Percentiles rank a stretch among this genome's conserved stretches.
phyloP scores from a whole-genome alignment of 2,113 vertebrate genomes.

The Barnardius zonarius region DNA sequence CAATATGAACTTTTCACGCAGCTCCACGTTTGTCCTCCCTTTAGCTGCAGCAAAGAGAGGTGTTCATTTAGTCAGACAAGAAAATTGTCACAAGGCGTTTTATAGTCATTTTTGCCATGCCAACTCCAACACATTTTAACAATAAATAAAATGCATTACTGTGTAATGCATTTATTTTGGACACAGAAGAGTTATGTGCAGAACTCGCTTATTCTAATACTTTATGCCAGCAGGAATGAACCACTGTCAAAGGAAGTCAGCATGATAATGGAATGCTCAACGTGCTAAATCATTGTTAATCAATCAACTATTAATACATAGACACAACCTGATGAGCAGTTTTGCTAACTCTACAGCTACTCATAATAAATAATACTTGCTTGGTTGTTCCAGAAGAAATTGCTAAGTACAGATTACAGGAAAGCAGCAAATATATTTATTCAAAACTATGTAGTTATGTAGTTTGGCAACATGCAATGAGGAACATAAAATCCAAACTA shows the following conservation, averaged over 20 bases:
- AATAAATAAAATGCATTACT: constrained; percentile 78
- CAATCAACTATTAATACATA: constrained; percentile 61
- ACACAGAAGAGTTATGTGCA: constrained; percentile 58
- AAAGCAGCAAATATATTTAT: constrained; percentile 70
- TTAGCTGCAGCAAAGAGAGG: constrained; percentile 80
- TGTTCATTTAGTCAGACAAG: background rate
- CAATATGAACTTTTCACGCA: constrained; percentile 96
- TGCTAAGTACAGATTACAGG: constrained; percentile 18
- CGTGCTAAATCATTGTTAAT: constrained; percentile 72
- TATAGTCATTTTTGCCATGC: constrained; percentile 68
- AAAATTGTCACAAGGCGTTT: background rate
- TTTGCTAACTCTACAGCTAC: constrained; percentile 60
- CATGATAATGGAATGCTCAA: constrained; percentile 78
- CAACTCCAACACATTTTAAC: constrained; percentile 68
- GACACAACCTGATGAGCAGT: constrained; percentile 46
- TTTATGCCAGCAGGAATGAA: constrained; percentile 76
- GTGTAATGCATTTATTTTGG: constrained; percentile 76
- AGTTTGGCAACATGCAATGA: constrained; percentile 74
- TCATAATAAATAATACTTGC: constrained; percentile 65
- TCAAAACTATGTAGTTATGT: constrained; percentile 52
- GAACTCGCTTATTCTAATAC: constrained; percentile 72
- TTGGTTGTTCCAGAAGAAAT: constrained; percentile 50
- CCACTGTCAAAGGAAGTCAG: constrained; percentile 74
- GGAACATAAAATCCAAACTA: constrained; percentile 69
- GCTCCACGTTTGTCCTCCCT: constrained; percentile 95